Evolutionary conservation across 2,113 vertebrate genomes (phyloP).

Genomic region (Pagrus major): DNA sequence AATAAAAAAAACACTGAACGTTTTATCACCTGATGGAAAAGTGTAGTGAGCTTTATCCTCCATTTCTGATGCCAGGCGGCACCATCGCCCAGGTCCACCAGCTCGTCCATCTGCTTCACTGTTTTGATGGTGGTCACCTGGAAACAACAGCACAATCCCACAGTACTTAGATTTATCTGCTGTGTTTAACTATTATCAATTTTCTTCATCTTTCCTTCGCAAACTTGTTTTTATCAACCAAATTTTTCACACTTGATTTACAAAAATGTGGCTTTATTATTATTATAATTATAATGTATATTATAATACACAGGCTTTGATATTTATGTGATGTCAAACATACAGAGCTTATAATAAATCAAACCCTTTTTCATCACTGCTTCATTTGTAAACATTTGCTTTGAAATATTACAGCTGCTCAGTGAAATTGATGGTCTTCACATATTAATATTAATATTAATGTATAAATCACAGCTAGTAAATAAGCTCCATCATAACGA

Average conservation of each 20-base stretch:
- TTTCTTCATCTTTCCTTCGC: too few species aligned
- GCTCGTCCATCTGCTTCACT: constrained; percentile 93
- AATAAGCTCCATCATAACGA: neutral
- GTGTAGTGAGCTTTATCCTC: constrained; percentile 88
- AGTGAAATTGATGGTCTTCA: neutral
- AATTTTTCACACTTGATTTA: too few species aligned
- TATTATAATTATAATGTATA: too few species aligned
- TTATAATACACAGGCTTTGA: neutral
- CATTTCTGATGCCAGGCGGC: constrained; percentile 93
- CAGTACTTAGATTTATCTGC: neutral
- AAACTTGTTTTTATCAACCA: too few species aligned
- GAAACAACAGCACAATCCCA: neutral
- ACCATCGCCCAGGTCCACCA: constrained; percentile 91
- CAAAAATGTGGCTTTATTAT: neutral
- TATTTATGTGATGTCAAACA: neutral
- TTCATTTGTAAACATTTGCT: neutral
- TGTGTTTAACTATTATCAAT: neutral
- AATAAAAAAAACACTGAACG: neutral
- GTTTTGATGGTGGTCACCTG: constrained; percentile 98
- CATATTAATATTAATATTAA: neutral
- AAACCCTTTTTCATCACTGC: neutral
- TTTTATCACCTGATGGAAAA: constrained; percentile 91
- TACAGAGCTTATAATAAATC: neutral
- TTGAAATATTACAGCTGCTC: neutral
- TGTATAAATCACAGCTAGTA: neutral